phyloP scores from a whole-genome alignment of 2,113 vertebrate genomes.

The Glaucidium brasilianum region DNA sequence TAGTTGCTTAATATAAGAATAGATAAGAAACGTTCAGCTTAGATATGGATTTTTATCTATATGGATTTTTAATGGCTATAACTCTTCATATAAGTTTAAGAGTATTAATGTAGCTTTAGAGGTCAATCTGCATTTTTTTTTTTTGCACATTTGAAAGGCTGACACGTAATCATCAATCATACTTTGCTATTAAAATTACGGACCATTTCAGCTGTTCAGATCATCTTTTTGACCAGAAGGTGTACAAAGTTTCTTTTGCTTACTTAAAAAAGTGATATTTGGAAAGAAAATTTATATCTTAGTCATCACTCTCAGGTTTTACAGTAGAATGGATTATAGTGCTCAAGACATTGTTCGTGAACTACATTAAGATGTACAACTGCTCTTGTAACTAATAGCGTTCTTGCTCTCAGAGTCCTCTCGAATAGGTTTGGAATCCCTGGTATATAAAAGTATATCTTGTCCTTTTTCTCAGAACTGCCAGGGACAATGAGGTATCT shows the following conservation, averaged over 20 bases:
- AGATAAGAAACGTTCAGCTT: background rate
- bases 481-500: accelerated
- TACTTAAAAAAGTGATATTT: background rate
- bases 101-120: background rate
- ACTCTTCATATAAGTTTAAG: background rate
- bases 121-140: background rate
- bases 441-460: background rate
- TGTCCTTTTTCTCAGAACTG: background rate
- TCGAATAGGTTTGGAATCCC: background rate
- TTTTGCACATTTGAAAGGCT: background rate
- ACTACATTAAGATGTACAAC: background rate
- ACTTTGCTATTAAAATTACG: background rate
- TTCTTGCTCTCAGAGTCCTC: background rate
- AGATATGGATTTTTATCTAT: background rate
- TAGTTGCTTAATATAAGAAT: background rate
- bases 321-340: background rate
- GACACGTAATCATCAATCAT: background rate
- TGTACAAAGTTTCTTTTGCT: background rate
- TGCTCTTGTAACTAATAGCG: background rate
- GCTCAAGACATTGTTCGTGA: background rate
- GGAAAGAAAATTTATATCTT: background rate
- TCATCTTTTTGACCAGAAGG: background rate
- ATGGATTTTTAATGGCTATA: background rate
- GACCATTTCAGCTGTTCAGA: background rate
- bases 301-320: background rate